These are phyloP conservation scores for Aspidoscelis tigris DNA, from an alignment of 2,113 vertebrate genomes.

Conservation along the genomic window DNA sequence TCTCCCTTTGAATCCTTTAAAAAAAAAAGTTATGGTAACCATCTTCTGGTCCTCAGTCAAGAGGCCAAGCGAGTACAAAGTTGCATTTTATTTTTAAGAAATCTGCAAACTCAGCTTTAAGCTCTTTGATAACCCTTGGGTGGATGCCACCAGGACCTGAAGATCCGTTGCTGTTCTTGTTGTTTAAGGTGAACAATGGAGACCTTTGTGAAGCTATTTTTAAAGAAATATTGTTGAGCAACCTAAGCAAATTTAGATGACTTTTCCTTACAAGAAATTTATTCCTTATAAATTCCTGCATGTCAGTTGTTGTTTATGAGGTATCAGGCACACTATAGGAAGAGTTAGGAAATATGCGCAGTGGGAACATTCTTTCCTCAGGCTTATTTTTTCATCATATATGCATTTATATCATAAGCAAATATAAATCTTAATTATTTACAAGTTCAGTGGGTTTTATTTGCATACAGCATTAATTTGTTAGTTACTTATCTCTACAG, in stretches of 20 bases:
- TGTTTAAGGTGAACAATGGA: no score
- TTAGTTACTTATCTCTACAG: not conserved
- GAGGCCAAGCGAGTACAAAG: no score
- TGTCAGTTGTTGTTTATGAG: slow-evolving; percentile 24
- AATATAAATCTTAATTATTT: not conserved
- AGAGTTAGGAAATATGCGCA: not conserved
- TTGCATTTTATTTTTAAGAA: no score
- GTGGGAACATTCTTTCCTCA: not conserved
- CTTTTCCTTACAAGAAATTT: not conserved
- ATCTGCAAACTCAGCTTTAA: no score
- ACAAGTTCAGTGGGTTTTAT: not conserved
- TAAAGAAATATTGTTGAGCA: slow-evolving; percentile 5
- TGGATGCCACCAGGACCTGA: no score
- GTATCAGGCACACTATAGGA: slow-evolving; percentile 4
- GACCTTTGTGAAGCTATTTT: not conserved
- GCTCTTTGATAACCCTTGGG: no score
- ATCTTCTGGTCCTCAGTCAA: no score
- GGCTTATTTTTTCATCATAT: not conserved
- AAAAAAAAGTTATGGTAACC: no score
- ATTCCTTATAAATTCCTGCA: not conserved
- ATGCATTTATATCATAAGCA: not conserved
- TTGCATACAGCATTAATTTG: not conserved
- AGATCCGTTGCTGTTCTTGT: no score
- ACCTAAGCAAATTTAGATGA: not conserved
- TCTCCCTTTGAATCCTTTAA: no score